phyloP scores from a whole-genome alignment of 2,888 invertebrate species.

The Scaptomyza reducta region DNA sequence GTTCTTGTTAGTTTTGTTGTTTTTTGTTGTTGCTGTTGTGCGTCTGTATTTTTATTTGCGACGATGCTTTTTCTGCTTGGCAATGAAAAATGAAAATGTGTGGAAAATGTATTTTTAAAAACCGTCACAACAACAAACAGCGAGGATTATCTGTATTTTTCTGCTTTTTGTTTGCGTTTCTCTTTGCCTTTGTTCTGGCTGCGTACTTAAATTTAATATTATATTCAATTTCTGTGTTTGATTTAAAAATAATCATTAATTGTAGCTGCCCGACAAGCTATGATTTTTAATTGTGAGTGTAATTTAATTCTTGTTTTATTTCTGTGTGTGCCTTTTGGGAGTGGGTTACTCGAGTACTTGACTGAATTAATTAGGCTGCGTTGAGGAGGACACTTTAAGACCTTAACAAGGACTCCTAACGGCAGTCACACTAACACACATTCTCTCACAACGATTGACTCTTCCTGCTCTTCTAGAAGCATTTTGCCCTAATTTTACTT shows the following conservation, averaged over 20 bases:
- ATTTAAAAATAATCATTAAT: conserved; percentile 48
- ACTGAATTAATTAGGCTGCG: conserved; percentile 75
- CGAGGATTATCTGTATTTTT: conserved; percentile 39
- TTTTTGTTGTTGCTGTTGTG: conserved; percentile 23
- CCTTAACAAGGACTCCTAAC: conserved; percentile 16
- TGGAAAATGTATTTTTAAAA: conserved; percentile 71
- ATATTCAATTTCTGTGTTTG: conserved; percentile 16
- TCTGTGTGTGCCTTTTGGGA: background rate
- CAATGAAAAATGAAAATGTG: conserved; percentile 67
- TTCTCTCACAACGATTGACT: conserved; percentile 30
- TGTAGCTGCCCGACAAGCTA: conserved; percentile 5
- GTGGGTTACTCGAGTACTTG: conserved; percentile 33
- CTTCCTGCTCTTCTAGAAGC: conserved; percentile 46
- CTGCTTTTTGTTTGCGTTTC: background rate
- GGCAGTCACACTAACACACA: conserved; percentile 25
- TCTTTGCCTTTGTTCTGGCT: conserved; percentile 3
- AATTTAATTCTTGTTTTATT: conserved; percentile 34
- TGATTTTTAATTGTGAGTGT: conserved; percentile 48
- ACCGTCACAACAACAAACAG: conserved; percentile 27
- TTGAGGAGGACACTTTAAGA: conserved; percentile 61
- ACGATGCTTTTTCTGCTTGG: conserved; percentile 43
- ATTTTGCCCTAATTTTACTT: conserved; percentile 79
- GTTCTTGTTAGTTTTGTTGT: conserved; percentile 3
- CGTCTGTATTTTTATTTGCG: conserved; percentile 48
- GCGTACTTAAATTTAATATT: conserved; percentile 40